Conservation (phyloP, 2,113 vertebrate genomes). For the Natator depressus region DNA sequence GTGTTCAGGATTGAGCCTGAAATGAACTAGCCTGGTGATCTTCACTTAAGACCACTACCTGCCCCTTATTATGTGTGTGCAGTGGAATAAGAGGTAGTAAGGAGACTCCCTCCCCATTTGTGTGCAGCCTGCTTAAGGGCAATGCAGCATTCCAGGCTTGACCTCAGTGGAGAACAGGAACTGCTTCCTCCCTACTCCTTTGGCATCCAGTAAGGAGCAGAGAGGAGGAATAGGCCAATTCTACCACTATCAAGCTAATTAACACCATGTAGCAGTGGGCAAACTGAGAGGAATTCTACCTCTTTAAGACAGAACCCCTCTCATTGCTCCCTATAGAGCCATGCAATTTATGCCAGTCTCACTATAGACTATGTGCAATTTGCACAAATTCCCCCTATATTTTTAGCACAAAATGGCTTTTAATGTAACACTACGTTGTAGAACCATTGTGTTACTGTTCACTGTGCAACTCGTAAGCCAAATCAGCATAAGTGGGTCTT, state of each 20-base stretch:
- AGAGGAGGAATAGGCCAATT: not conserved
- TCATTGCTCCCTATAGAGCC: not conserved
- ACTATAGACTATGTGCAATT: not conserved
- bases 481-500: not conserved
- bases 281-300: not conserved
- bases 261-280: not conserved
- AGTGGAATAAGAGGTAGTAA: not conserved
- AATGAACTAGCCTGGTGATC: not conserved
- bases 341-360: not conserved
- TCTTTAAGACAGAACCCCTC: not conserved
- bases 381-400: not conserved
- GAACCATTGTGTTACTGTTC: not conserved
- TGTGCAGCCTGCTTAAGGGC: not conserved
- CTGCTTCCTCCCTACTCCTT: not conserved
- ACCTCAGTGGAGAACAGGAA: not conserved
- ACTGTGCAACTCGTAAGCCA: not conserved
- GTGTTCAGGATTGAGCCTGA: not conserved
- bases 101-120: not conserved
- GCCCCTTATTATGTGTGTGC: not conserved
- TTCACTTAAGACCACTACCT: not conserved
- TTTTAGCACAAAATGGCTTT: not conserved
- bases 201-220: not conserved
- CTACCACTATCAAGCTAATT: not conserved
- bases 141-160: not conserved
- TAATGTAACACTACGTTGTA: not conserved